A percentile compares a stretch with the other conserved stretches of the same genome.
These are phyloP conservation scores for Ibycter americanus DNA, from an alignment of 2,797 vertebrate genomes.

Conservation along the genomic window DNA sequence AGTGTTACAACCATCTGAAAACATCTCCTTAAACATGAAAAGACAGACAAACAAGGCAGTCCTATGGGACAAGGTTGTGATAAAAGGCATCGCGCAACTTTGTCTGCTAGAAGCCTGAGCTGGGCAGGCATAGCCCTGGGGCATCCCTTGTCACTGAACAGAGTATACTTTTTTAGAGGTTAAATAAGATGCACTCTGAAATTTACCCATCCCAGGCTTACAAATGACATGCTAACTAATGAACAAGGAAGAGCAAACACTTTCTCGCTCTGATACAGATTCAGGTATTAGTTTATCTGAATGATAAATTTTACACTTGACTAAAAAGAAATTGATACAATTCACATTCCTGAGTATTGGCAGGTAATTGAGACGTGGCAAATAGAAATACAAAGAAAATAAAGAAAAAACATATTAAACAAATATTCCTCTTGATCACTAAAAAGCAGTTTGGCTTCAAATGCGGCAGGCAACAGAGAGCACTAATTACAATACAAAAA, in stretches of 20 bases:
- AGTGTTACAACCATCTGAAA: background rate
- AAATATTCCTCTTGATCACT: background rate
- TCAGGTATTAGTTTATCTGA: background rate
- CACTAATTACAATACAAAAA: background rate
- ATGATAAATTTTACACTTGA: background rate
- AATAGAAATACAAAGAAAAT: background rate
- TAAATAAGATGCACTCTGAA: constrained; percentile 23
- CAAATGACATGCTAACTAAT: constrained; percentile 59
- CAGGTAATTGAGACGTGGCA: background rate
- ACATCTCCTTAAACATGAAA: background rate
- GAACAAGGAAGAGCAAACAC: constrained; percentile 39
- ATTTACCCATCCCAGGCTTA: constrained; percentile 38
- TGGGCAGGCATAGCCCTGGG: background rate
- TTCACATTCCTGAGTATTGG: background rate
- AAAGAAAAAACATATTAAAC: background rate
- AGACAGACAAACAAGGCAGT: background rate
- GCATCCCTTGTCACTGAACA: background rate
- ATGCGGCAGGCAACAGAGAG: background rate
- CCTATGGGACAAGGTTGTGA: background rate
- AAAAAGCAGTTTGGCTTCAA: background rate
- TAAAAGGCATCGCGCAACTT: background rate
- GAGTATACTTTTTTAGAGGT: background rate
- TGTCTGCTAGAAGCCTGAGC: background rate
- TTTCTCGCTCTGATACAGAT: background rate
- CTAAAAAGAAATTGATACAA: background rate